Evolutionary conservation across 2,888 invertebrate genomes (phyloP), one percentile per base, ranked within the genome.

Genomic region (Mylabris sibirica): DNA sequence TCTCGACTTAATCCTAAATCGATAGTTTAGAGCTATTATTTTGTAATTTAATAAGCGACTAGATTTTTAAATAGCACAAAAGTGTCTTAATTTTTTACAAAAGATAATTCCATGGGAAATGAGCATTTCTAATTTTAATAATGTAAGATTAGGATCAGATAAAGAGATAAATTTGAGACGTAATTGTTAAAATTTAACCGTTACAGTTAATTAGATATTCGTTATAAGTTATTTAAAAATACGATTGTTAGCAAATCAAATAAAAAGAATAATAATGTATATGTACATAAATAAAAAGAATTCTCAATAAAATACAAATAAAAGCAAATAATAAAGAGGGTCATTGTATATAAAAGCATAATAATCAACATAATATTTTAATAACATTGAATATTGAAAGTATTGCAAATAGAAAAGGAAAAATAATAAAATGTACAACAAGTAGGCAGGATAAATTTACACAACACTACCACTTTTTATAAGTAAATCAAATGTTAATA

Each of bases 241-340:
- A 14, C 38, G 14, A 12, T 35, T 26, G 65, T 68, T 68, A 65
- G 65, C 65, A 65, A 65, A 62, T 44, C 68, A 68, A 65, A 68
- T 68, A 53, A 30, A n/a, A 2, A 17, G 17, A n/a, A n/a, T n/a
- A n/a, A 30, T 30, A 30, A 30, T 30, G 30, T 30, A 8, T 30
- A 30, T 30, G 30, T 8, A 30, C 30, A 30, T 30, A 30, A 30
- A 49, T 3, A 53, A 59, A 49, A 35, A 35, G 34, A 60, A 30
- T 30, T 60, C 17, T 17, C 0, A 49, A 49, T 8, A 49, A 9
- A 20, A n/a, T n/a, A 60, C 24, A 30, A 60, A 60, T 60, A 20
- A 60, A 30, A 35, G 35, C 60, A 60, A 68, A 44, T 60, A 49
- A 68, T 60, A 49, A 68, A 68, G 30, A 63, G 65, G 68, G 68